These are phyloP conservation scores for Mormyrus proboscirostris DNA, from an alignment of 2,797 vertebrate genomes.

Conservation along the genomic window DNA sequence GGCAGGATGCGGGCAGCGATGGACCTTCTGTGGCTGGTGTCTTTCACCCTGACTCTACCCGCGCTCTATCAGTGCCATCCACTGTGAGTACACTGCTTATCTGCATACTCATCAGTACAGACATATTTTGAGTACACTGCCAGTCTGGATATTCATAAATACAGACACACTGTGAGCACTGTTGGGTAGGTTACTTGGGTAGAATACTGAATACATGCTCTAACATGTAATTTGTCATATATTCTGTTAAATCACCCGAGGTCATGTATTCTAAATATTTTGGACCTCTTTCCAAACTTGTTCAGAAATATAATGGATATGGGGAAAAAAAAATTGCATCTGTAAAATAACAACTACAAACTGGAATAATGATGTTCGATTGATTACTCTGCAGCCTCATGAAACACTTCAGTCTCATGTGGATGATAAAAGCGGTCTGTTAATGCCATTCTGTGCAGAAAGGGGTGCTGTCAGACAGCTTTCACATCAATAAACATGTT, in stretches of 20 bases:
- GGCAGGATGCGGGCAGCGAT: slow-evolving; percentile 1
- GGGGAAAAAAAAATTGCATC: not conserved
- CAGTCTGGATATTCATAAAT: not conserved
- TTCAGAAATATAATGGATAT: not conserved
- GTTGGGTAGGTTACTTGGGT: not conserved
- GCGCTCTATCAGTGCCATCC: not conserved
- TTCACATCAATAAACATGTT: not conserved
- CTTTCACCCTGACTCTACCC: not conserved
- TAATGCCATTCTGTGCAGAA: not conserved
- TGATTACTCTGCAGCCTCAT: not conserved
- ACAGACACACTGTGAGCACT: not conserved
- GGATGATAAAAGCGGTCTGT: not conserved
- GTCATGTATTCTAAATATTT: not conserved
- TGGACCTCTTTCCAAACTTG: not conserved
- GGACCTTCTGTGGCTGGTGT: not conserved
- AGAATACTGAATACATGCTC: not conserved
- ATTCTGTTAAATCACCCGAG: not conserved
- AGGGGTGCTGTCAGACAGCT: not conserved
- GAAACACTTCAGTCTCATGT: not conserved
- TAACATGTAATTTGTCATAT: not conserved
- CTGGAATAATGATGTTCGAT: not conserved
- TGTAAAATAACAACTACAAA: not conserved
- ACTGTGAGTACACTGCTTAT: slow-evolving; percentile 13
- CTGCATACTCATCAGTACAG: not conserved
- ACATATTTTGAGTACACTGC: not conserved